Conservation (phyloP, 2,113 vertebrate genomes). For the Climacteris rufus region DNA sequence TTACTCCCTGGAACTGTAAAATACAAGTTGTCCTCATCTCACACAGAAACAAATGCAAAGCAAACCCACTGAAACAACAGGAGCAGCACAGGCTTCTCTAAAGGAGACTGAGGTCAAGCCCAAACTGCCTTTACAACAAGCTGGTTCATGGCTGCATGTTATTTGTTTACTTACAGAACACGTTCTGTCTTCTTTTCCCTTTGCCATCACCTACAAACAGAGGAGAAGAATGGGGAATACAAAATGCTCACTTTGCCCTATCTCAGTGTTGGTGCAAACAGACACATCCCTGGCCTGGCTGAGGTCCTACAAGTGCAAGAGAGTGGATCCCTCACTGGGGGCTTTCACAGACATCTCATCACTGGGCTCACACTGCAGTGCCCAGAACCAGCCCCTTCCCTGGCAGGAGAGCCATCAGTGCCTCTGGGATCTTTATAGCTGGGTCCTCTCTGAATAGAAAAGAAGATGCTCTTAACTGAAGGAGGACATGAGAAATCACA, state of each 20-base stretch:
- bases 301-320: constrained; percentile 74
- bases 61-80: not conserved
- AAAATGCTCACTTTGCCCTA: not conserved
- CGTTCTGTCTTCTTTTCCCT: constrained; percentile 75
- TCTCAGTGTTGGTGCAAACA: not conserved
- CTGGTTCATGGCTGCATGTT: not conserved
- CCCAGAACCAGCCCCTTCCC: constrained; percentile 62
- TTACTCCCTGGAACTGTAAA: not conserved
- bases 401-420: constrained; percentile 59
- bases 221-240: not conserved
- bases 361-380: constrained; percentile 52
- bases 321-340: constrained; percentile 61
- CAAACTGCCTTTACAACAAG: not conserved
- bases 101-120: not conserved
- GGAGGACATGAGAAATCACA: not conserved
- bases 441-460: not conserved
- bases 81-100: not conserved
- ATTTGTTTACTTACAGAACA: constrained; percentile 75
- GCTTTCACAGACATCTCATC: constrained; percentile 48
- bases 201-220: constrained; percentile 69
- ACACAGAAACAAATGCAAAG: not conserved
- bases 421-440: constrained; percentile 61
- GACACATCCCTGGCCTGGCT: constrained; percentile 57
- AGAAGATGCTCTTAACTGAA: not conserved
- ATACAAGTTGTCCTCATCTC: not conserved